phyloP scores from a whole-genome alignment of 30 jellyfish, hydroid and myxozoan species.

The Sanderia malayensis region DNA sequence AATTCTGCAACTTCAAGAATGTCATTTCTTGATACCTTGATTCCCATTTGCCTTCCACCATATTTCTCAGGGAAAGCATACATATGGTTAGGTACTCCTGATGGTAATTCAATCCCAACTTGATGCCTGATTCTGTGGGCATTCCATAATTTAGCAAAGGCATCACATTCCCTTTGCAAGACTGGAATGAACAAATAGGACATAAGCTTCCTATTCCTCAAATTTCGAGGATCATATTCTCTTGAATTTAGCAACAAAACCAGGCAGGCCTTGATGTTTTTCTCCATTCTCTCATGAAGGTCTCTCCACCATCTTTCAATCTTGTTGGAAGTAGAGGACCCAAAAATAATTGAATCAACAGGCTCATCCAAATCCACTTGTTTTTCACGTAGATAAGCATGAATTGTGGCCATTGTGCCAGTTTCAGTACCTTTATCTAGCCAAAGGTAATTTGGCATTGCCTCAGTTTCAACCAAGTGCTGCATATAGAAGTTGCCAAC shows the following conservation, averaged over 20 bases:
- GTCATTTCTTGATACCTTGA: slow-evolving; percentile 28
- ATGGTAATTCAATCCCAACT: slow-evolving; percentile 33
- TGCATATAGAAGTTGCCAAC: slow-evolving; percentile 53
- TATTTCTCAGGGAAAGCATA: slow-evolving; percentile 47
- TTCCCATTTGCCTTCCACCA: slow-evolving; percentile 47
- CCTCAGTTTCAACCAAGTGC: slow-evolving; percentile 33
- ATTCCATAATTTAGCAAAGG: slow-evolving; percentile 41
- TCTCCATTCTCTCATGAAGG: slow-evolving; percentile 47
- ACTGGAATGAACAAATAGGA: slow-evolving; percentile 46
- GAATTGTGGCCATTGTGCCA: slow-evolving; percentile 60
- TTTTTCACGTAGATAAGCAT: slow-evolving; percentile 36
- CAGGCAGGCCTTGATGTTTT: slow-evolving; percentile 24
- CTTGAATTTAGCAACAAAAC: slow-evolving; percentile 9
- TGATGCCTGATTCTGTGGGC: slow-evolving; percentile 51
- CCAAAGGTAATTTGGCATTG: slow-evolving; percentile 21
- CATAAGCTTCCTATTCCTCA: slow-evolving; percentile 39
- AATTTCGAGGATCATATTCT: slow-evolving; percentile 35
- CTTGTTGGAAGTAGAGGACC: slow-evolving; percentile 41
- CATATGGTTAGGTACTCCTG: slow-evolving; percentile 49
- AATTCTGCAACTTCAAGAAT: slow-evolving; percentile 42
- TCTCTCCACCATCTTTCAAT: slow-evolving; percentile 50
- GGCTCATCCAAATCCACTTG: slow-evolving; percentile 26
- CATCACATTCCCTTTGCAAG: slow-evolving; percentile 41
- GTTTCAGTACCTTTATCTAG: slow-evolving; percentile 56
- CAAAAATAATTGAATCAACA: slow-evolving; percentile 36